These are phyloP conservation scores for Macrotrachela quadricornifera DNA, from an alignment of 1,140 invertebrate genomes.

Conservation along the genomic window DNA sequence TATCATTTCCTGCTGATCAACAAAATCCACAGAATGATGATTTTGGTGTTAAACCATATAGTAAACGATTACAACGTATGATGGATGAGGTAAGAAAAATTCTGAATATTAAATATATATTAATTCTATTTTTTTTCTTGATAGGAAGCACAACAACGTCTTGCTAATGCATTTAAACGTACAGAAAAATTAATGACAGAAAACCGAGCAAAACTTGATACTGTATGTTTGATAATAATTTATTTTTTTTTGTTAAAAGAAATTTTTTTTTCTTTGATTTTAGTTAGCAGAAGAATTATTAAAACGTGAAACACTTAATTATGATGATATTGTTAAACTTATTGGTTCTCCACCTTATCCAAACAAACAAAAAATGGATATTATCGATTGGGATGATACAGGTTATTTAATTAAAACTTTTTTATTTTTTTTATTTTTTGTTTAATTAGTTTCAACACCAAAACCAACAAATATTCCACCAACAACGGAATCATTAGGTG, in stretches of 20 bases:
- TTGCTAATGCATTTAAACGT: too few relatives aligned
- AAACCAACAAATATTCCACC: too few relatives aligned
- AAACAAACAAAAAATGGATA: too few relatives aligned
- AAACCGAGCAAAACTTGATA: too few relatives aligned
- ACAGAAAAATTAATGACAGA: too few relatives aligned
- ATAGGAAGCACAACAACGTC: too few relatives aligned
- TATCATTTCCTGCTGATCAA: slow-evolving; percentile 45
- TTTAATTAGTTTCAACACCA: too few relatives aligned
- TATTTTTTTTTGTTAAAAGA: neutral
- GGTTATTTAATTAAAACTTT: too few relatives aligned
- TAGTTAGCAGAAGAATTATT: slow-evolving; percentile 6
- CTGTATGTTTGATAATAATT: neutral
- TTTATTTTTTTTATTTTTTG: too few relatives aligned
- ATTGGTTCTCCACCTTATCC: neutral
- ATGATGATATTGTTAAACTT: slow-evolving; percentile 5
- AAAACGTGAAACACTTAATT: slow-evolving; percentile 2
- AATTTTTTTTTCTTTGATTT: neutral
- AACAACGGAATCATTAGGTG: too few relatives aligned
- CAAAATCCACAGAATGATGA: slow-evolving; percentile 14
- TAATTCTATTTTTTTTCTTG: neutral
- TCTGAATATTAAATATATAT: too few relatives aligned
- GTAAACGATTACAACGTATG: slow-evolving; percentile 52
- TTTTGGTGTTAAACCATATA: slow-evolving; percentile 50
- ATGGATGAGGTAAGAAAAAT: slow-evolving; percentile 46
- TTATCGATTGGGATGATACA: too few relatives aligned